Conservation (phyloP, 92 coral and sea anemone genomes). For the Parazoanthus darwini region DNA sequence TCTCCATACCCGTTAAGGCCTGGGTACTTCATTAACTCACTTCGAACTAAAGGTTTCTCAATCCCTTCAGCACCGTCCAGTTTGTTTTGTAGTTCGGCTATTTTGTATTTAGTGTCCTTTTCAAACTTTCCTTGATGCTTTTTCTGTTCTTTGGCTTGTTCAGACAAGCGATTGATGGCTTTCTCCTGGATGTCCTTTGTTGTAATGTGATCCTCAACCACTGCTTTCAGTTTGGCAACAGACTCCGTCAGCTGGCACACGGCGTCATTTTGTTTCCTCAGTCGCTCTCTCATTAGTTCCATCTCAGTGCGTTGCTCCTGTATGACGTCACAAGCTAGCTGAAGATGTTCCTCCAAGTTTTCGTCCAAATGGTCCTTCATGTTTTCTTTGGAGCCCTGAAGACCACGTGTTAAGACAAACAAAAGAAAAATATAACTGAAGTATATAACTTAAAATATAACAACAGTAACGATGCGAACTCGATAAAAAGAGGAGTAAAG, state of each 20-base stretch:
- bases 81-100: constrained; percentile 57
- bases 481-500: too few species aligned
- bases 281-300: constrained; percentile 72
- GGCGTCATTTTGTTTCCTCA: constrained; percentile 75
- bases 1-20: constrained; percentile 88
- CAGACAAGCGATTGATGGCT: constrained; percentile 66
- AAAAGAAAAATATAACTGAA: too few species aligned
- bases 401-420: background rate
- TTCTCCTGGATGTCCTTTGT: constrained; percentile 72
- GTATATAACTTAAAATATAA: too few species aligned
- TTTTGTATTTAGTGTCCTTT: constrained; percentile 54
- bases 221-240: constrained; percentile 64
- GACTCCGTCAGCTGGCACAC: constrained; percentile 72
- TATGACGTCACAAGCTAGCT: constrained; percentile 76
- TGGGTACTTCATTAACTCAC: constrained; percentile 59
- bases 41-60: constrained; percentile 36
- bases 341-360: constrained; percentile 71
- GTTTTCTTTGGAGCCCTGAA: constrained; percentile 70
- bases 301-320: constrained; percentile 81
- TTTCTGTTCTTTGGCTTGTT: constrained; percentile 79
- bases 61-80: constrained; percentile 23
- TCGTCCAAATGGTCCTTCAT: constrained; percentile 74
- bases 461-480: too few species aligned
- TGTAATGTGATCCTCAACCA: constrained; percentile 73
- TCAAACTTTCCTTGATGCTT: constrained; percentile 67